Percentiles rank a stretch among this genome's conserved stretches.
Evolutionary conservation across 2,113 vertebrate genomes (phyloP).

Genomic region (Penelope pileata): DNA sequence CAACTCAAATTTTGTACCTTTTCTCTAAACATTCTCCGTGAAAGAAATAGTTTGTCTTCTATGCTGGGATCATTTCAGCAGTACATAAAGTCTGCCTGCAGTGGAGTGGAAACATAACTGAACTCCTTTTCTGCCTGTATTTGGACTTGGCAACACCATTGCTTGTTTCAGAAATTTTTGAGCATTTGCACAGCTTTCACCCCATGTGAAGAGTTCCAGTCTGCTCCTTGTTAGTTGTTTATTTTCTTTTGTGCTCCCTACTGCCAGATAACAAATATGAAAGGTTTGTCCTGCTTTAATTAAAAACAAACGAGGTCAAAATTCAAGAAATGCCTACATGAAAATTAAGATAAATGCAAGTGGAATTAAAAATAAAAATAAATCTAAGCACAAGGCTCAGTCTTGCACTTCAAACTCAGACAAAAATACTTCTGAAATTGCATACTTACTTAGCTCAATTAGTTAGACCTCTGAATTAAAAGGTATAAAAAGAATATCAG

Average conservation of each 20-base stretch:
- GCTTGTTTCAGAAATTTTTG: not conserved
- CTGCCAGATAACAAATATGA: not conserved
- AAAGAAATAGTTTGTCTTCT: not conserved
- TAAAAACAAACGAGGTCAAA: not conserved
- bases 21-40: not conserved
- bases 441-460: not conserved
- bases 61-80: not conserved
- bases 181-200: not conserved
- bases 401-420: not conserved
- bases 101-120: not conserved
- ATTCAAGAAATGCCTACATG: not conserved
- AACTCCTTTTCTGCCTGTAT: not conserved
- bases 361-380: not conserved
- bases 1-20: not conserved
- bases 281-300: not conserved
- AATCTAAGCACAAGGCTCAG: not conserved
- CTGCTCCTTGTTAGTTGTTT: not conserved
- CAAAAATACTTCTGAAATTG: not conserved
- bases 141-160: not conserved
- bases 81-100: not conserved
- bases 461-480: not conserved
- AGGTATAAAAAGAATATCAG: not conserved
- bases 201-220: not conserved
- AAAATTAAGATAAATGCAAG: not conserved
- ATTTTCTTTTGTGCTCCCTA: not conserved